Evolutionary conservation across 2,797 vertebrate species (phyloP).

Genomic region (Apogon talboti): DNA sequence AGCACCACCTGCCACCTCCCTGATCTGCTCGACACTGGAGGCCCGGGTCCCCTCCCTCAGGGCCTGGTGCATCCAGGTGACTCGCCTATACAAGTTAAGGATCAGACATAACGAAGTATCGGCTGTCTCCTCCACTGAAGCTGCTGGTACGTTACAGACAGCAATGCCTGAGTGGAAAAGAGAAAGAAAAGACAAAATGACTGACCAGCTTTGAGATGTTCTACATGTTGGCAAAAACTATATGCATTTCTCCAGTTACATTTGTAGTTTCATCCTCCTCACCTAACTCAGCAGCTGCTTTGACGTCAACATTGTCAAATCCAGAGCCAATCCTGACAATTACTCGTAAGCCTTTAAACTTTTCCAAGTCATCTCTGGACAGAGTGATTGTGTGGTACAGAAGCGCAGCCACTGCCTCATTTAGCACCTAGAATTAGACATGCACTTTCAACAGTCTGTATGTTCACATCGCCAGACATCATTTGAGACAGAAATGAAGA

Average conservation of each 20-base stretch:
- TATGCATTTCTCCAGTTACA: background rate
- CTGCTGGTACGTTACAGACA: slow-evolving; percentile 90
- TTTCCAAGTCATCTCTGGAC: slow-evolving; percentile 92
- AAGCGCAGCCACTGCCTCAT: slow-evolving; percentile 91
- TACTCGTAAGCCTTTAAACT: slow-evolving; percentile 91
- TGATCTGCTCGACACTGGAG: slow-evolving; percentile 90
- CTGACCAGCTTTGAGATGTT: background rate
- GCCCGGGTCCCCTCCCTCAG: slow-evolving; percentile 90
- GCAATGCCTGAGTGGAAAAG: slow-evolving; percentile 85
- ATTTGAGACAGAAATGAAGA: too few relatives aligned
- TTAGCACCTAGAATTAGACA: slow-evolving; percentile 85
- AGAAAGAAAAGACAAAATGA: background rate
- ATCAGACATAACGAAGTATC: slow-evolving; percentile 92
- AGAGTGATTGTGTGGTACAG: slow-evolving; percentile 93
- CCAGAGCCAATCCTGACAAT: slow-evolving; percentile 92
- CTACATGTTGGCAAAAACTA: background rate
- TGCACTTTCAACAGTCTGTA: background rate
- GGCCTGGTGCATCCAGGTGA: slow-evolving; percentile 92
- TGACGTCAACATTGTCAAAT: slow-evolving; percentile 92
- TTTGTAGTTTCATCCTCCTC: slow-evolving; percentile 28
- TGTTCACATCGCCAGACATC: background rate
- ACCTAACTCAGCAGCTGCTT: slow-evolving; percentile 92
- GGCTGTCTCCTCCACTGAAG: slow-evolving; percentile 91
- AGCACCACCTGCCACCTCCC: slow-evolving; percentile 90
- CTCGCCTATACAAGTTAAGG: slow-evolving; percentile 90